These are phyloP conservation scores for Crax fasciolata DNA, from an alignment of 2,797 vertebrate genomes.

Conservation along the genomic window DNA sequence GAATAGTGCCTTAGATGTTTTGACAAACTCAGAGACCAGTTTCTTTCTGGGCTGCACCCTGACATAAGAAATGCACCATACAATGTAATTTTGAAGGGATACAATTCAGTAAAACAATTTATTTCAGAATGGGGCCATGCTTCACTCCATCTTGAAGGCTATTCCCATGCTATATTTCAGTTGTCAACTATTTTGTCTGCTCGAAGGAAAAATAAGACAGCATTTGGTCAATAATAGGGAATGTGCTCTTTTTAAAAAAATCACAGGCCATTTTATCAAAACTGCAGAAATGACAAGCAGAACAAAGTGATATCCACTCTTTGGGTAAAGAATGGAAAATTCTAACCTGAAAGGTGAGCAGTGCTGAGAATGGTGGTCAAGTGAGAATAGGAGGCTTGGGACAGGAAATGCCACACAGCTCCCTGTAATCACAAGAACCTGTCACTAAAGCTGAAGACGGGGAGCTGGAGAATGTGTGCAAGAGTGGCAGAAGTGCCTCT, in stretches of 20 bases:
- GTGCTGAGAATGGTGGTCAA: neutral
- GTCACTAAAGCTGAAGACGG: neutral
- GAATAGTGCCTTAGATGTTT: neutral
- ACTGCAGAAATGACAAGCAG: neutral
- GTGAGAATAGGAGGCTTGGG: neutral
- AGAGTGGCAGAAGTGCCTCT: neutral
- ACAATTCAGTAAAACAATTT: constrained; percentile 15
- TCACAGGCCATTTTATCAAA: neutral
- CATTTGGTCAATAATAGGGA: constrained; percentile 12
- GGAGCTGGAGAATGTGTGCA: neutral
- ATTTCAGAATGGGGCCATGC: neutral
- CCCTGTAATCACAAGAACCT: neutral
- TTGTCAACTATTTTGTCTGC: constrained; percentile 8
- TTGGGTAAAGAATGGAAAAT: neutral
- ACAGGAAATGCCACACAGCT: neutral
- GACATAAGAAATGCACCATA: neutral
- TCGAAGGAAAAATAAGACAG: neutral
- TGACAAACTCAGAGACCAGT: neutral
- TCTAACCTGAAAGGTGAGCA: neutral
- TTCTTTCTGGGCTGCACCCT: neutral
- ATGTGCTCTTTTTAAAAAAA: neutral
- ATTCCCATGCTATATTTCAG: constrained; percentile 11
- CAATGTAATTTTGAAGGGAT: neutral
- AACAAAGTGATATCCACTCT: neutral
- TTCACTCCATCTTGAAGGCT: neutral